Evolutionary conservation across 30 jellyfish, hydroid and myxozoan species (phyloP).

Genomic region (Pseudorhiza aurosa): DNA sequence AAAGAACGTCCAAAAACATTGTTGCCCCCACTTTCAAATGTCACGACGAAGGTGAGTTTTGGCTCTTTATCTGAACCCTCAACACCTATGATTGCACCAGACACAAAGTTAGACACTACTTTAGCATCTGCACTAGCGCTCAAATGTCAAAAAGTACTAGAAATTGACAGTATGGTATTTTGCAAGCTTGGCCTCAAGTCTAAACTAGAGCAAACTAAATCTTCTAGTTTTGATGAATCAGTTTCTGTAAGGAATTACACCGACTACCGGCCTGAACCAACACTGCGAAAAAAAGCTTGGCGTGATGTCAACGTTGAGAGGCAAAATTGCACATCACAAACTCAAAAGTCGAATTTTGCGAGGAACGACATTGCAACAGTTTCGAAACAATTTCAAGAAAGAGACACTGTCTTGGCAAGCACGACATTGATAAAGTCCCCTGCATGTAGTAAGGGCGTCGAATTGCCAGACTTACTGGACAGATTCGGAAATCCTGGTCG

Average conservation of each 20-base stretch:
- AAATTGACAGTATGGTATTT: not conserved
- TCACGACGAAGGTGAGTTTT: not conserved
- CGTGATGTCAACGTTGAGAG: too few species aligned
- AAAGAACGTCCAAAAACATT: not conserved
- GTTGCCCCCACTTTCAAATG: not conserved
- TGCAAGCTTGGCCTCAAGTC: not conserved
- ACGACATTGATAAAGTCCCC: too few species aligned
- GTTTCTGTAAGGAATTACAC: too few species aligned
- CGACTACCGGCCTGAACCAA: too few species aligned
- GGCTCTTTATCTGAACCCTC: slow-evolving; percentile 12
- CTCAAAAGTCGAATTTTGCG: too few species aligned
- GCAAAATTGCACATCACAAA: too few species aligned
- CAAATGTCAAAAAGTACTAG: not conserved
- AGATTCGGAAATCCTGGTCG: not conserved
- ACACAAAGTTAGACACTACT: too few species aligned
- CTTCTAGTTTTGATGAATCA: not conserved
- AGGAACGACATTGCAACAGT: too few species aligned
- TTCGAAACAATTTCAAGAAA: too few species aligned
- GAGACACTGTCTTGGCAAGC: too few species aligned
- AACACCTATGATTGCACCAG: slow-evolving; percentile 1
- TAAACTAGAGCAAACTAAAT: not conserved
- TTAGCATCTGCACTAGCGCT: not conserved
- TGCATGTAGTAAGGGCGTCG: not conserved
- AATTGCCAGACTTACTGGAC: not conserved
- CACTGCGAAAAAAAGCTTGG: too few species aligned